phyloP scores from a whole-genome alignment of 2,888 invertebrate genomes.

The Acholoe squamosa region DNA sequence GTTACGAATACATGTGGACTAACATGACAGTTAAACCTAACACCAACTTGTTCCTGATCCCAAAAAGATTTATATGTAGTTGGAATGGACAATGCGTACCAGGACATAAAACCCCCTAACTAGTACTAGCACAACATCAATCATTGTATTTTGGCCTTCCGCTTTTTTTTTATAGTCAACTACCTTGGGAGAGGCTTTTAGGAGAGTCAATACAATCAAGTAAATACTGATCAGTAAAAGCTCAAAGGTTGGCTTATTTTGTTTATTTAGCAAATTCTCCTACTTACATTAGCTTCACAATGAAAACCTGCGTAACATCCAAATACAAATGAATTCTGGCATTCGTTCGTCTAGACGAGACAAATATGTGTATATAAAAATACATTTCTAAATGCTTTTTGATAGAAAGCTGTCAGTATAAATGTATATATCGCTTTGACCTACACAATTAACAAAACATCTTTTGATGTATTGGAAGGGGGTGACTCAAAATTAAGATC shows the following conservation, averaged over 20 bases:
- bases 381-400: conserved; percentile 39
- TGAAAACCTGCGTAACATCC: conserved; percentile 53
- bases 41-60: no score
- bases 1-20: not conserved
- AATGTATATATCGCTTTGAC: conserved; percentile 2
- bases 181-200: not conserved
- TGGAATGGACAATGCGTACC: no score
- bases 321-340: conserved; percentile 58
- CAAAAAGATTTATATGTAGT: no score
- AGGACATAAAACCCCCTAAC: not conserved
- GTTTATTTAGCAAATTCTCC: conserved; percentile 60
- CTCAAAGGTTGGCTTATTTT: conserved; percentile 37
- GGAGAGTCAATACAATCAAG: conserved; percentile 1
- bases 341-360: not conserved
- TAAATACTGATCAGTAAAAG: conserved; percentile 53
- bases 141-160: not conserved
- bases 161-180: not conserved
- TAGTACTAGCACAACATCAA: conserved; percentile 31
- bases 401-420: conserved; percentile 52
- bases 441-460: conserved; percentile 41
- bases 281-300: conserved; percentile 63
- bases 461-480: conserved; percentile 25
- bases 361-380: conserved; percentile 57
- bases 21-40: not conserved
- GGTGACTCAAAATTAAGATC: not conserved